Evolutionary conservation across 2,888 invertebrate species (phyloP), one percentile per base, ranked within the genome.

Genomic region (Sussaba pulchella): DNA sequence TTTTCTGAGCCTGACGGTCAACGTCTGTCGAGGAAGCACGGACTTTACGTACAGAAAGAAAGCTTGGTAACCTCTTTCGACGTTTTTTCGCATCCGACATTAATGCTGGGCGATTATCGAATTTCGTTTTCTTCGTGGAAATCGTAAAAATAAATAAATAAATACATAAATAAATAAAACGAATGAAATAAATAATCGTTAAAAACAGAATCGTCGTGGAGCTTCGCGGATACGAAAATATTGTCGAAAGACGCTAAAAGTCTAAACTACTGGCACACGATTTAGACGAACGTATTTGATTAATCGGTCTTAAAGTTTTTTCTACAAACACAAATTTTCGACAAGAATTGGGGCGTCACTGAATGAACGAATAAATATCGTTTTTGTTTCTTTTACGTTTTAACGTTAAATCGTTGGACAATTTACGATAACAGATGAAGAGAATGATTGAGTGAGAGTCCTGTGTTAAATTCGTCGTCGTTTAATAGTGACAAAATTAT

Each of bases 11-110:
- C 70, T 79, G 41, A 71, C 52, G 57, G 59, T 43, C 47, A 67
- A 54, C 59, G 73, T 70, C 47, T 74, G 70, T 52, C 63, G 74
- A 73, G 74, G 70, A 75, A 81, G 72, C 78, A 81, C 81, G 63
- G 67, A 67, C 74, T 78, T 57, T 73, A 78, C 77, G 61, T 71
- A 80, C 61, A 71, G 54, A 73, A n/a, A 72, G 73, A 9, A 75
- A 59, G 77, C 70, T 12, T 50, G 47, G 69, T 61, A 45, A 12
- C 26, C 24, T 67, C 57, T 12, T 54, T 57, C 26, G 61, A 73
- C 75, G 73, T 54, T 19, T 47, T 72, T 72, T 54, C 45, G 26
- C 19, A 47, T 66, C 59, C 36, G n/a, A 10, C 24, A 31, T n/a
- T 63, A 39, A 6, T 26, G 45, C 47, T 39, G 17, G 19, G 14